Evolutionary conservation across 1,140 invertebrate genomes (phyloP).

Genomic region (Drosophila punjabiensis): DNA sequence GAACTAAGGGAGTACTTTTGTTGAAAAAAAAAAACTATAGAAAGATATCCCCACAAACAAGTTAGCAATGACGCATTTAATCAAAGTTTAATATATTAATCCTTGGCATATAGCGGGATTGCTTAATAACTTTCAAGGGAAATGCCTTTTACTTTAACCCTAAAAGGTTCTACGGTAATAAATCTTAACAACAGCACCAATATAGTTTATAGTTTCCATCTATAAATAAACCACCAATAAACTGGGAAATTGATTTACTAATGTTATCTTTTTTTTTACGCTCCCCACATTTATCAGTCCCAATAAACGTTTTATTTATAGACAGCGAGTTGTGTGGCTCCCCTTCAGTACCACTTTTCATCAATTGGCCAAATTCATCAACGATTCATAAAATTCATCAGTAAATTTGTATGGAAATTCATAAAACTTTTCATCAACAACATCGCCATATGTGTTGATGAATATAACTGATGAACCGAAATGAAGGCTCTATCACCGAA

Average conservation of each 20-base stretch:
- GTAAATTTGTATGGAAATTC: no score
- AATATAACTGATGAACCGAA: no score
- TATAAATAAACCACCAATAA: constrained; percentile 15
- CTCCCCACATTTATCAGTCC: neutral
- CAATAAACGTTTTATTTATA: constrained; percentile 12
- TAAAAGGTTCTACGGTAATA: neutral
- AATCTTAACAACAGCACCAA: neutral
- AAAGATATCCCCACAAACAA: neutral
- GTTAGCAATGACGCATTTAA: neutral
- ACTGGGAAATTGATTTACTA: neutral
- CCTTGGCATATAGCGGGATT: neutral
- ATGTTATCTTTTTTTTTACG: constrained; percentile 7
- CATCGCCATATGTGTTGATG: no score
- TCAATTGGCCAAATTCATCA: no score
- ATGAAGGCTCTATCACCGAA: no score
- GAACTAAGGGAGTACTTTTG: neutral
- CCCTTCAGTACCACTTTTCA: no score
- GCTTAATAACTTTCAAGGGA: no score
- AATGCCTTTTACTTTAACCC: neutral
- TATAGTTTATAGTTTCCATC: neutral
- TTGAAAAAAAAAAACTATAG: neutral
- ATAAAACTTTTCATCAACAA: no score
- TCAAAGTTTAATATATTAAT: neutral
- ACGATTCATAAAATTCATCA: no score
- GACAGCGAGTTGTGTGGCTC: neutral